Base-by-base conservation (phyloP, 92 coral and sea anemone species). In the Desmophyllum pertusum region DNA sequence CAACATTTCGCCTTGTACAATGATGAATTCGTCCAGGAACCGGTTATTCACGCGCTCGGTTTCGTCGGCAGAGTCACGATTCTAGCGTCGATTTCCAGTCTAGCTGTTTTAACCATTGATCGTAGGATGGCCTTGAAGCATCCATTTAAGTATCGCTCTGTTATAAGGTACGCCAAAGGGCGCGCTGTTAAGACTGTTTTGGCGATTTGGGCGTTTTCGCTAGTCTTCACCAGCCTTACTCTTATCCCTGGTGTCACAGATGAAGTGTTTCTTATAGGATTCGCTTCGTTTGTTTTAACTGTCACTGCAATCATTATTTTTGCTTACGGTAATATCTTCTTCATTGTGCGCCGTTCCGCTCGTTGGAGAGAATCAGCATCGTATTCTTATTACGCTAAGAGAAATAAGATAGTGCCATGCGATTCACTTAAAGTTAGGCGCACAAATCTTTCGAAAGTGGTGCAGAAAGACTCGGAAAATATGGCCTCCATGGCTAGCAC, bases 41-140 rank as follows among this genome's bases (percentile, higher is more conserved):
- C 93, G 4, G 48, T 88, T 57, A 92, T 87, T 35, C 67, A 69
- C 25, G 89, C 90, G 1, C 86, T 90, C 10, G 87, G 94, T 15
- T 90, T 90, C 51, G 81, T 90, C 29, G 93, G 96, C 17, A 87
- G 93, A 5, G 80, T 91, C 35, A 91, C 87, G 35, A 88, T 90
- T 29, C 46, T 93, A 6, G 93, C 93, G 1, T 93, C 92, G 2
- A 74, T 93, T 42, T 88, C 90, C 37, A 87, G 82, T 52, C 86
- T 93, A 70, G 92, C 87, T 11, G 93, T 88, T 18, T 72, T 90
- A 6, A 90, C 90, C 52, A 79, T 77, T 11, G 96, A 93, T 52
- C 96, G 96, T 18, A 83, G 88, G 33, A 27, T 93, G 10, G 94
- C 96, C n/a, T 63, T 93, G 19, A 85, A 85, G 6, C 57, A 84